These are phyloP conservation scores for Eledona agricola DNA, from an alignment of 2,888 invertebrate genomes.

Conservation along the genomic window DNA sequence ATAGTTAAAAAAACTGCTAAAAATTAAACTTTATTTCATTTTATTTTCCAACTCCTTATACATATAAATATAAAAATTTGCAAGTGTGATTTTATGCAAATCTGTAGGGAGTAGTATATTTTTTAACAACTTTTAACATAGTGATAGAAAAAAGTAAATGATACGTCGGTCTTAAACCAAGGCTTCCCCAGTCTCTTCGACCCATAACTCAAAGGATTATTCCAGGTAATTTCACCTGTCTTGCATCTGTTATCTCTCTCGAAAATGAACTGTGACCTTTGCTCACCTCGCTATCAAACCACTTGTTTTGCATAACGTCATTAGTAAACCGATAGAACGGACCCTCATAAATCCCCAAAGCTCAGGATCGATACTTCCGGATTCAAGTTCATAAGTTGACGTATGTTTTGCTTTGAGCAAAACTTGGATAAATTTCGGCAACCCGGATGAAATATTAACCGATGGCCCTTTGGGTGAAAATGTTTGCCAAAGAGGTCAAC, in stretches of 20 bases:
- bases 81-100: too few relatives aligned
- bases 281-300: slow-evolving; percentile 22
- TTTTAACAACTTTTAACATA: too few relatives aligned
- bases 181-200: too few relatives aligned
- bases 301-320: slow-evolving; percentile 51
- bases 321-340: slow-evolving; percentile 51
- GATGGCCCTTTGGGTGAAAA: slow-evolving; percentile 1
- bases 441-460: slow-evolving; percentile 19
- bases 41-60: too few relatives aligned
- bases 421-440: slow-evolving; percentile 9
- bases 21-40: too few relatives aligned
- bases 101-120: too few relatives aligned
- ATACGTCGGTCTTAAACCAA: too few relatives aligned
- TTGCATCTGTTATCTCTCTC: slow-evolving; percentile 27
- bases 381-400: slow-evolving; percentile 1
- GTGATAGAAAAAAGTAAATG: too few relatives aligned
- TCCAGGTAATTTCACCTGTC: slow-evolving; percentile 30
- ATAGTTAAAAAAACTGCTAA: too few relatives aligned
- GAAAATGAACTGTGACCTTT: slow-evolving; percentile 28
- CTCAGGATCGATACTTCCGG: slow-evolving; percentile 21
- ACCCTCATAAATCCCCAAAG: slow-evolving; percentile 47
- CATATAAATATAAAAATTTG: too few relatives aligned
- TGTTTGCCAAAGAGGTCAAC: too few relatives aligned
- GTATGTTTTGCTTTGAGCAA: slow-evolving; percentile 3
- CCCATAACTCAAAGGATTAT: slow-evolving; percentile 29